phyloP scores from a whole-genome alignment of 2,113 vertebrate species.

The Heterocephalus glaber region DNA sequence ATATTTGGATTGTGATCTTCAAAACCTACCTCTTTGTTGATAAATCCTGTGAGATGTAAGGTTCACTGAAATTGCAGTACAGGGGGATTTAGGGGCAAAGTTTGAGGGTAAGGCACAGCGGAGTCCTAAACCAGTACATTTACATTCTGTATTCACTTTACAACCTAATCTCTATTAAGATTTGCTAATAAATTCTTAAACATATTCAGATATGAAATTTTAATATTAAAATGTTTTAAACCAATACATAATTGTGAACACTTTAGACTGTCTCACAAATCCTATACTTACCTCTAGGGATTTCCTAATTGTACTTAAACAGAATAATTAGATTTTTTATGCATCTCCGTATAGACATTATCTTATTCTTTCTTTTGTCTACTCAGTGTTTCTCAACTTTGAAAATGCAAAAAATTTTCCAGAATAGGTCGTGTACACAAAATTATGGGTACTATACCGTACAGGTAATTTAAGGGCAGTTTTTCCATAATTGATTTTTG shows the following conservation, averaged over 20 bases:
- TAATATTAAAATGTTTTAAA: background rate
- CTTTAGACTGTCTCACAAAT: background rate
- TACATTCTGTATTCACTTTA: background rate
- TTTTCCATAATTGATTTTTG: constrained; percentile 36
- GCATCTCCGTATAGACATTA: background rate
- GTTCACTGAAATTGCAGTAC: background rate
- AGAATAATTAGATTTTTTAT: background rate
- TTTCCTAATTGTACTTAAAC: background rate
- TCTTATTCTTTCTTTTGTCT: constrained; percentile 9
- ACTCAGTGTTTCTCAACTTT: background rate
- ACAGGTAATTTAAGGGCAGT: constrained; percentile 7
- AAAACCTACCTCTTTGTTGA: background rate
- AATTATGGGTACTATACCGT: background rate
- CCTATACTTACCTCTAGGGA: background rate
- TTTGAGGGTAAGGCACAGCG: background rate
- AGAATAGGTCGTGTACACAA: background rate
- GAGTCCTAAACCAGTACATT: background rate
- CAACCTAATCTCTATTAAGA: background rate
- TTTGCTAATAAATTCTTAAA: background rate
- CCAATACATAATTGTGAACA: background rate
- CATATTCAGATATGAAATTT: background rate
- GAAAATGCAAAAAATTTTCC: background rate
- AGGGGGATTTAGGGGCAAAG: background rate
- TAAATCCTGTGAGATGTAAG: background rate
- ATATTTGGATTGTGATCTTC: background rate